These are phyloP conservation scores for Phyto melanocephala DNA, from an alignment of 2,888 invertebrate species.

Conservation along the genomic window DNA sequence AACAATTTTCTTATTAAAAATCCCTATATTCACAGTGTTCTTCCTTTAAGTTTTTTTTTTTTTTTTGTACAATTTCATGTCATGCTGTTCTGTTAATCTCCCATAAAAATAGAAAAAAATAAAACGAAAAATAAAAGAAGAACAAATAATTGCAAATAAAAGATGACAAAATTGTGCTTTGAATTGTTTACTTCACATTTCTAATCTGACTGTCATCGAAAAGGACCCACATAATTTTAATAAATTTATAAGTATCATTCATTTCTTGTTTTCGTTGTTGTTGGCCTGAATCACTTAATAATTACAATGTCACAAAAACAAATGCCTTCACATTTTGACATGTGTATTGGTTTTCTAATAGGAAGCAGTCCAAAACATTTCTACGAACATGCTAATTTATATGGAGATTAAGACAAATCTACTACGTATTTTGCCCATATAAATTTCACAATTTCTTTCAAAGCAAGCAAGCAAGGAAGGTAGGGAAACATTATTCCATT, in stretches of 20 bases:
- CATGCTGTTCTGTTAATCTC: too few relatives aligned
- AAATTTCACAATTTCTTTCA: not conserved
- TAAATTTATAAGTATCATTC: slow-evolving; percentile 9
- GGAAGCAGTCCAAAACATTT: not conserved
- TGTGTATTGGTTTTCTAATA: not conserved
- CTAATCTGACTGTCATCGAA: slow-evolving; percentile 28
- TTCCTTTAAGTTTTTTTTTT: too few relatives aligned
- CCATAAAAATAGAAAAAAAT: not conserved
- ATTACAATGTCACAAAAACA: slow-evolving; percentile 54
- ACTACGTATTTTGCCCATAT: slow-evolving; percentile 7
- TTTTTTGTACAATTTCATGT: too few relatives aligned
- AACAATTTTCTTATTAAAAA: not conserved
- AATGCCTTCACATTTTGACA: slow-evolving; percentile 21
- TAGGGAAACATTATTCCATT: not conserved
- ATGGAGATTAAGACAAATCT: slow-evolving; percentile 40
- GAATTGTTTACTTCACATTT: slow-evolving; percentile 10
- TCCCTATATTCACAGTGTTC: not conserved
- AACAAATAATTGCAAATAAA: not conserved
- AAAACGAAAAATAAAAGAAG: too few relatives aligned
- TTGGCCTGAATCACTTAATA: slow-evolving; percentile 35
- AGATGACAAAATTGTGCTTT: not conserved
- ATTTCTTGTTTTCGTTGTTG: not conserved
- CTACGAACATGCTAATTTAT: slow-evolving; percentile 46
- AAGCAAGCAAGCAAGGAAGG: not conserved
- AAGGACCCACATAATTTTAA: slow-evolving; percentile 46